These are phyloP conservation scores for Thaleichthys pacificus DNA, from an alignment of 2,797 vertebrate genomes.

Conservation along the genomic window DNA sequence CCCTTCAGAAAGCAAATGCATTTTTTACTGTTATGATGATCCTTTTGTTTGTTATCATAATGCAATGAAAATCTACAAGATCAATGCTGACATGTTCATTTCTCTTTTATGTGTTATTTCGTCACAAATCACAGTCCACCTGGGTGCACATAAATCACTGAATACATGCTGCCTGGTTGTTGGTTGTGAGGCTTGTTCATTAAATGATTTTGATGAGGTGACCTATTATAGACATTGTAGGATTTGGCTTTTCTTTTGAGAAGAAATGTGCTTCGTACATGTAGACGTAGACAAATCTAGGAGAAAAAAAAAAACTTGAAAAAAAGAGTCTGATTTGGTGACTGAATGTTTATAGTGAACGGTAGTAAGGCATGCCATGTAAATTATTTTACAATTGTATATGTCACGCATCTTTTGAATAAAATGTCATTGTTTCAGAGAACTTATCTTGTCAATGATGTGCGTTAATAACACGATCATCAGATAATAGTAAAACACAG, in stretches of 20 bases:
- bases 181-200: slow-evolving; percentile 58
- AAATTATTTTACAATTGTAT: slow-evolving; percentile 80
- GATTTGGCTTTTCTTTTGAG: slow-evolving; percentile 70
- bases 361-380: slow-evolving; percentile 80
- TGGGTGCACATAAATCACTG: slow-evolving; percentile 51
- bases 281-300: slow-evolving; percentile 70
- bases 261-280: slow-evolving; percentile 75
- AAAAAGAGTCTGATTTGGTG: slow-evolving; percentile 72
- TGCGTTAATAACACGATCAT: neutral
- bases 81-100: slow-evolving; percentile 18
- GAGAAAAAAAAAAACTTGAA: slow-evolving; percentile 46
- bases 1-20: slow-evolving; percentile 18
- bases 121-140: slow-evolving; percentile 48
- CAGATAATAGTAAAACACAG: neutral
- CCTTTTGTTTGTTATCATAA: slow-evolving; percentile 20
- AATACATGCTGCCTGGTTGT: slow-evolving; percentile 60
- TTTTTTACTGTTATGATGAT: slow-evolving; percentile 15
- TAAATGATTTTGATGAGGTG: slow-evolving; percentile 55
- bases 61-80: neutral
- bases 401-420: slow-evolving; percentile 82
- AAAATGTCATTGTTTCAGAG: slow-evolving; percentile 74
- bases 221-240: slow-evolving; percentile 74
- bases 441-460: slow-evolving; percentile 40
- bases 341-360: slow-evolving; percentile 78
- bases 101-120: slow-evolving; percentile 50